Evolutionary conservation across 2,888 invertebrate genomes (phyloP), one percentile per base, ranked within the genome.

Genomic region (Tanytarsus gracilentus): DNA sequence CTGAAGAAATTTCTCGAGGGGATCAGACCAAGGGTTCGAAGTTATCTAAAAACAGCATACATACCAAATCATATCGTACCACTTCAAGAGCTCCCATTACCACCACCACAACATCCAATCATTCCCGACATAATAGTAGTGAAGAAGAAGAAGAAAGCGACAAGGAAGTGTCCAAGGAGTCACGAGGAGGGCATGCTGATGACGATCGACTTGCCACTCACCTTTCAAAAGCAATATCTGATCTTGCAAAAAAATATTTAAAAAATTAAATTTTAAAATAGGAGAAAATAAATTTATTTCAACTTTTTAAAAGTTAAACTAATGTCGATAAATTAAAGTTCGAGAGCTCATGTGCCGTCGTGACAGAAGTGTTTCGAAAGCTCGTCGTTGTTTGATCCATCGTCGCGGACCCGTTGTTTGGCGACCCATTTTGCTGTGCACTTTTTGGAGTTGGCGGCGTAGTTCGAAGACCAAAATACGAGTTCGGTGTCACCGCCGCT

Each of bases 401-500:
- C 6, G 33, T 55, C 55, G 55, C 33, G 14, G 55, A 55, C 23
- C 21, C n/a, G 14, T 23, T 40, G 7, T 55, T 55, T 4, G 55
- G 55, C 26, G 55, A 55, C 7, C 58, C 58, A 21, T 58, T 58
- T 25, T 44, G 56, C 56, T 40, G 16, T 48, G 30, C 48, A 55
- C 55, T 60, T 62, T 73, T 73, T 9, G 74, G 74, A 9, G 74
- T 74, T 6, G 74, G 74, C 29, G 74, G 74, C 18, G 74, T 74
- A 4, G 74, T 71, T 2, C 74, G 71, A 0, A 75, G 68, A 11
- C 73, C 64, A 2, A 69, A 69, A 36, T 67, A 70, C 7, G 67
- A 66, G 8, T 73, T 73, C 7, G 74, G 74, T 39, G 74, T 73
- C 14, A 74, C 70, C 1, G 74, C 73, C 26, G 64, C 64, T 53